Percentiles rank a stretch among this genome's conserved stretches.
phyloP scores from a whole-genome alignment of 2,113 vertebrate species.

The Barnardius zonarius region DNA sequence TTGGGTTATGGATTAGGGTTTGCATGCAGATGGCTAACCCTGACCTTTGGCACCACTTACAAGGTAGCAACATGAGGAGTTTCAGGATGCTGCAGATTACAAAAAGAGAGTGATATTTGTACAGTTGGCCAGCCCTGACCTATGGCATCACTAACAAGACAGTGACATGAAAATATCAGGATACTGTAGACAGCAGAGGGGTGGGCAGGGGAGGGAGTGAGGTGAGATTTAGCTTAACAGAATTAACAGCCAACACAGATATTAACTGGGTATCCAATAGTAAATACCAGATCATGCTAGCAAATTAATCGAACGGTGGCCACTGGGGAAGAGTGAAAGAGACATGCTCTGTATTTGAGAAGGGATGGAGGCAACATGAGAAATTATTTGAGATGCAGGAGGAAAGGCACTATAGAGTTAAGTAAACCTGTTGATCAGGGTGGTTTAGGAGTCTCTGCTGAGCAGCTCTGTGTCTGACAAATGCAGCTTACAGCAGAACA shows the following conservation, averaged over 20 bases:
- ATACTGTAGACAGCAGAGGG: background rate
- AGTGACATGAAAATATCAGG: background rate
- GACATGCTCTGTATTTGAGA: background rate
- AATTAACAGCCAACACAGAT: background rate
- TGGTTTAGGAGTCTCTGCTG: background rate
- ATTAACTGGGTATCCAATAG: background rate
- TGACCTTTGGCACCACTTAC: background rate
- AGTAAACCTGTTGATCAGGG: background rate
- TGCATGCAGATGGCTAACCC: background rate
- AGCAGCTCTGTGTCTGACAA: background rate
- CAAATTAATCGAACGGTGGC: background rate
- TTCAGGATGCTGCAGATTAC: background rate
- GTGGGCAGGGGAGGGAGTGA: accelerated
- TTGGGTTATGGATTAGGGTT: background rate
- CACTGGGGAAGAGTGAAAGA: background rate
- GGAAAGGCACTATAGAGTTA: background rate
- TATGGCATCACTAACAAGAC: background rate
- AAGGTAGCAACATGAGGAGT: background rate
- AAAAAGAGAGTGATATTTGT: background rate
- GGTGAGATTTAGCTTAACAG: background rate
- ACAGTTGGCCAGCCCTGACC: background rate
- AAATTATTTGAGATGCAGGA: background rate
- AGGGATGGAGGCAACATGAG: accelerated
- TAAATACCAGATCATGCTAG: background rate
- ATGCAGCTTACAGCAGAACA: background rate